Percentiles rank a stretch among this genome's conserved stretches.
Conservation (phyloP, 2,797 vertebrate species). For the Phalloptychus januarius region DNA sequence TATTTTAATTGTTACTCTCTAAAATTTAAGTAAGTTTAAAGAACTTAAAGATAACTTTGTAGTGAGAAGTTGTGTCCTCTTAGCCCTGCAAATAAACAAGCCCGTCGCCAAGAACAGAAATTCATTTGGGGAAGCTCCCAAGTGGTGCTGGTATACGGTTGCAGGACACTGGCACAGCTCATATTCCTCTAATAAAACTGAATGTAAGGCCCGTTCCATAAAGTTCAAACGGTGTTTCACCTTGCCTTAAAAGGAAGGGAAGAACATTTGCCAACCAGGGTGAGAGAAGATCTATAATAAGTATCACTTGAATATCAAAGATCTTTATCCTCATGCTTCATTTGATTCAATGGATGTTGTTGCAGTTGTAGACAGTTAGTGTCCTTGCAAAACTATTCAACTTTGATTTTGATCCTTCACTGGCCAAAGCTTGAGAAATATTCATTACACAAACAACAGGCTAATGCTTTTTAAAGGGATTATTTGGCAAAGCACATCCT, state of each 20-base stretch:
- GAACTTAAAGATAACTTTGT: constrained; percentile 31
- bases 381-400: constrained; percentile 49
- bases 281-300: constrained; percentile 74
- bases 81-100: constrained; percentile 38
- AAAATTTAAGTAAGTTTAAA: background rate
- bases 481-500: background rate
- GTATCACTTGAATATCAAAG: constrained; percentile 60
- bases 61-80: constrained; percentile 35
- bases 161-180: constrained; percentile 53
- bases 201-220: constrained; percentile 57
- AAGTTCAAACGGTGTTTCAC: constrained; percentile 63
- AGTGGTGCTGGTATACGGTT: constrained; percentile 71
- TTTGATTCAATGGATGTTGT: constrained; percentile 50
- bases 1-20: constrained; percentile 24
- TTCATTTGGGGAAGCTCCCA: constrained; percentile 73
- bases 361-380: constrained; percentile 50
- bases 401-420: constrained; percentile 38
- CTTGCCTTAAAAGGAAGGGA: constrained; percentile 60
- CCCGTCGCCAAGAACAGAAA: constrained; percentile 44
- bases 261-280: constrained; percentile 56
- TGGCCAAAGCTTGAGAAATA: constrained; percentile 23
- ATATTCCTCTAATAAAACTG: constrained; percentile 63
- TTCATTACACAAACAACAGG: background rate
- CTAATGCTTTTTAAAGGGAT: constrained; percentile 1
- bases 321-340: constrained; percentile 50